Evolutionary conservation across 2,888 invertebrate species (phyloP), one percentile per base, ranked within the genome.

Genomic region (Liodrosophila aerea): DNA sequence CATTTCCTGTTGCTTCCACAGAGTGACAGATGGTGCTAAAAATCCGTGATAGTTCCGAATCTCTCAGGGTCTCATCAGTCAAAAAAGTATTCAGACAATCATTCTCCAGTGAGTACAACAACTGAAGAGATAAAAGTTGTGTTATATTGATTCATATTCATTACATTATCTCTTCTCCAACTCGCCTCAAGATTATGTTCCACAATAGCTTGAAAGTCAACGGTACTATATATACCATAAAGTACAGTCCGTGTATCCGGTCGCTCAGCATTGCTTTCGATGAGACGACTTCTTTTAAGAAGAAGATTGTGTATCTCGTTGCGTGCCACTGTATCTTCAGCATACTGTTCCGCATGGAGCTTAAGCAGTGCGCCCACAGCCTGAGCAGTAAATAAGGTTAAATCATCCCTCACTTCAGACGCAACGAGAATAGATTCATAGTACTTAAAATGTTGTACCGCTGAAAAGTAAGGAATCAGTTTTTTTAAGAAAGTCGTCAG

Each of bases 301-400:
- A 78, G 34, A 1, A 78, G 7, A 2, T 31, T 46, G 16, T 56
- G 54, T 5, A 83, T 31, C 46, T 83, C 41, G 1, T 50, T 16
- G 3, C 47, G 53, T 2, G 68, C 41, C 4, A 27, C 8, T 11
- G 58, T 47, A 0, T 9, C 4, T 0, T 4, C 9, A 7, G 8
- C n/a, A 43, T 76, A 80, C 12, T 54, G 31, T 0, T 44, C 27
- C 2, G 43, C 54, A 8, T 72, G 45, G 1, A 59, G 5, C 15
- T 71, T 57, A 18, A 80, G 66, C 1, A 83, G 30, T 0, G 69
- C 65, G 39, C 44, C 54, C 0, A 63, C 9, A 5, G 52, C 46
- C 13, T 83, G 85, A 1, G 69, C 76, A 4, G 49, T 50, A 9
- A 78, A 43, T 4, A 75, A 18, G 7, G 45, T 27, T 0, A 83